Percentiles rank a stretch among this genome's conserved stretches.
Conservation (phyloP, 2,113 vertebrate species). For the Montifringilla adamsi region DNA sequence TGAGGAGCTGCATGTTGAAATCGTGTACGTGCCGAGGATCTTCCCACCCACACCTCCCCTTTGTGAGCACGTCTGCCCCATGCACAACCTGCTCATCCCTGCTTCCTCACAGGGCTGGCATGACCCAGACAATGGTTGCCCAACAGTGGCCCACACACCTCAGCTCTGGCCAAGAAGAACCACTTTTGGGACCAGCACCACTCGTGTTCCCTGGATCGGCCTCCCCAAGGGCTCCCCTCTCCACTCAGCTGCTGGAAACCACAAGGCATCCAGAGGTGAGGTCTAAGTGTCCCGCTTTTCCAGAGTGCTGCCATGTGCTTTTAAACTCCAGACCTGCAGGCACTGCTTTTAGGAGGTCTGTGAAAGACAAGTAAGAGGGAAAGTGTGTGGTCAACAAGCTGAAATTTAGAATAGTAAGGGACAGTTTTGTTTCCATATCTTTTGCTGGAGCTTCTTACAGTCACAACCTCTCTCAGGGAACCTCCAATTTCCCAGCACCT, state of each 20-base stretch:
- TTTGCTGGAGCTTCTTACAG: background rate
- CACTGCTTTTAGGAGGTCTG: background rate
- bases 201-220: background rate
- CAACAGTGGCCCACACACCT: background rate
- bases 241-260: background rate
- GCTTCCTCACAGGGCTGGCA: background rate
- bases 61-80: background rate
- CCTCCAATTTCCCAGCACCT: background rate
- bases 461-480: background rate
- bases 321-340: background rate
- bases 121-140: background rate
- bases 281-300: background rate
- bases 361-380: background rate
- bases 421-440: background rate
- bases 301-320: background rate
- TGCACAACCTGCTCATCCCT: background rate
- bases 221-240: background rate
- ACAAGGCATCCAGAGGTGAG: background rate
- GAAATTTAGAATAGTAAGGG: background rate
- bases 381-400: background rate
- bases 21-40: background rate
- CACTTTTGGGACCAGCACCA: background rate
- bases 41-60: background rate
- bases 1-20: slow-evolving; percentile 20
- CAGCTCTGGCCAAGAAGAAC: background rate